Percentiles rank a stretch among this genome's conserved stretches.
These are phyloP conservation scores for Lethenteron camtschaticum DNA, from an alignment of 2,113 vertebrate species.

Conservation along the genomic window DNA sequence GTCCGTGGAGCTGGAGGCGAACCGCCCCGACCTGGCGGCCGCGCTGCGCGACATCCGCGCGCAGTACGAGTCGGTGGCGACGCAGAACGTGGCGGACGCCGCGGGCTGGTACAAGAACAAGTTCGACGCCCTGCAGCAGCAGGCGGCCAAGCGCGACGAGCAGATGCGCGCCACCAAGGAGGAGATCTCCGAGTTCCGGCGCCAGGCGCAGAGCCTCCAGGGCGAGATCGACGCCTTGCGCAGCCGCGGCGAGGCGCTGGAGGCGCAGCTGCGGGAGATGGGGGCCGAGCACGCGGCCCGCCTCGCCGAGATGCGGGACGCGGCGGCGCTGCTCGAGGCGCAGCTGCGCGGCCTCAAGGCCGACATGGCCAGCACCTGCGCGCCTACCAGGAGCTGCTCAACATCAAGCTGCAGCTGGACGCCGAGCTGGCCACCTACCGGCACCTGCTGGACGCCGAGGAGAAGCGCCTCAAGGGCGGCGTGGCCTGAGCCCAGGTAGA, in stretches of 20 bases:
- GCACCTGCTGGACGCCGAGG: slow-evolving; percentile 38
- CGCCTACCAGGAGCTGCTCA: slow-evolving; percentile 25
- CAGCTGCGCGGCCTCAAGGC: slow-evolving; percentile 36
- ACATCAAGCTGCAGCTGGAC: slow-evolving; percentile 40
- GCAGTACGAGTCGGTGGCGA: slow-evolving; percentile 29
- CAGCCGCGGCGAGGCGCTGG: slow-evolving; percentile 23
- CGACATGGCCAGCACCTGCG: slow-evolving; percentile 25
- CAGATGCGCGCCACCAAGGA: slow-evolving; percentile 31
- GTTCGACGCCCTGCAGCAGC: slow-evolving; percentile 30
- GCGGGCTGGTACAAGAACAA: slow-evolving; percentile 45
- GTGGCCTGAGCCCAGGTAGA: too few species aligned
- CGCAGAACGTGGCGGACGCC: slow-evolving; percentile 32
- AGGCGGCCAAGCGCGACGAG: slow-evolving; percentile 25
- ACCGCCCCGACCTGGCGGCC: slow-evolving; percentile 22
- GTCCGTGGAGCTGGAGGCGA: slow-evolving; percentile 20
- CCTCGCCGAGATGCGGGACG: slow-evolving; percentile 15
- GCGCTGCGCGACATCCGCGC: slow-evolving; percentile 23
- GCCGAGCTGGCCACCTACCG: slow-evolving; percentile 38
- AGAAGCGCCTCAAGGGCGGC: slow-evolving; percentile 22
- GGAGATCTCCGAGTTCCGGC: slow-evolving; percentile 27
- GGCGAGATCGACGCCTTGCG: slow-evolving; percentile 29
- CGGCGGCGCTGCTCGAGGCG: slow-evolving; percentile 29
- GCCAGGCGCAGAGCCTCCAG: slow-evolving; percentile 27
- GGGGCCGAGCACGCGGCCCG: slow-evolving; percentile 28
- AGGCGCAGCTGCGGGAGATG: slow-evolving; percentile 37